Conservation (phyloP, 2,888 invertebrate species). For the Agrochola macilenta region DNA sequence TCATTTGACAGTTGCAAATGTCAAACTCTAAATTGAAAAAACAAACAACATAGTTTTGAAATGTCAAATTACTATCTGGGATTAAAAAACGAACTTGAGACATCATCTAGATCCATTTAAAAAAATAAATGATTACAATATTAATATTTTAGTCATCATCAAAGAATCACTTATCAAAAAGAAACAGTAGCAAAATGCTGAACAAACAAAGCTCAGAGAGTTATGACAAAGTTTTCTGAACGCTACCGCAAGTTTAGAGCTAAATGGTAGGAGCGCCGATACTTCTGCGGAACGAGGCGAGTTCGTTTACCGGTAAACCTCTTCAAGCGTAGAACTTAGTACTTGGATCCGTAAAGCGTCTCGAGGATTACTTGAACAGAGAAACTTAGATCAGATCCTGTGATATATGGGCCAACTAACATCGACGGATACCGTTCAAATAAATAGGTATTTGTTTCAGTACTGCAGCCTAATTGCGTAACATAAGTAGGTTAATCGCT, state of each 20-base stretch:
- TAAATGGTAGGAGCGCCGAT: constrained; percentile 42
- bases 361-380: constrained; percentile 58
- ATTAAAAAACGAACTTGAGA: neutral
- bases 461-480: neutral
- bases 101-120: neutral
- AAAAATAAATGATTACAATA: neutral
- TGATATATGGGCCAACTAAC: constrained; percentile 44
- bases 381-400: constrained; percentile 69
- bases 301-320: constrained; percentile 58
- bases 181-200: constrained; percentile 6
- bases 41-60: too few species aligned
- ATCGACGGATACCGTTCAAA: neutral
- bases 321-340: constrained; percentile 52
- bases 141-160: neutral
- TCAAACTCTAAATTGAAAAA: too few species aligned
- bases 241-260: constrained; percentile 28
- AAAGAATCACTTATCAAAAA: constrained; percentile 3
- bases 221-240: constrained; percentile 37
- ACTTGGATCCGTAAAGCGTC: constrained; percentile 53
- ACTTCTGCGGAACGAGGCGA: constrained; percentile 29
- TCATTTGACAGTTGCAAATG: neutral
- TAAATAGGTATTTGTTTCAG: neutral
- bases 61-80: too few species aligned
- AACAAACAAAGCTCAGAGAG: constrained; percentile 3
- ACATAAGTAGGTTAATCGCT: neutral